phyloP scores from a whole-genome alignment of 37 sponge, comb jelly and placozoan species.

The Tethya wilhelma region DNA sequence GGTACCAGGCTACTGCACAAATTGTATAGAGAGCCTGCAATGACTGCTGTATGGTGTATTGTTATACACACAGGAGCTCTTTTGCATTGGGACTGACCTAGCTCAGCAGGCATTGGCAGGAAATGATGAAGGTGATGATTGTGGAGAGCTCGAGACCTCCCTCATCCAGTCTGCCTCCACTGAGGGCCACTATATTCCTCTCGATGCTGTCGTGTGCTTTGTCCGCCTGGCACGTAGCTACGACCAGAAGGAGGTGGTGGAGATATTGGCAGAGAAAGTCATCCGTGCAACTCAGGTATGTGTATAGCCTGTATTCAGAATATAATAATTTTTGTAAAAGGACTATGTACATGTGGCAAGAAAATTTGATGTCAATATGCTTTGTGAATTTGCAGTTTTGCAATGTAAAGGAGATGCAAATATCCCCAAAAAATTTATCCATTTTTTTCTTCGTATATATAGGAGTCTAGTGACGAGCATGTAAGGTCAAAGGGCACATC shows the following conservation, averaged over 20 bases:
- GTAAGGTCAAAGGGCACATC: not conserved
- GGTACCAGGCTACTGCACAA: too few relatives aligned
- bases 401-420: too few relatives aligned
- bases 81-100: slow-evolving; percentile 69
- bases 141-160: not conserved
- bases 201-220: slow-evolving; percentile 62
- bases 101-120: slow-evolving; percentile 33
- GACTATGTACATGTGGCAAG: too few relatives aligned
- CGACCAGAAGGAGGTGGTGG: slow-evolving; percentile 72
- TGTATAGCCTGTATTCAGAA: too few relatives aligned
- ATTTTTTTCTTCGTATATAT: not conserved
- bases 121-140: not conserved
- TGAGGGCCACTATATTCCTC: slow-evolving; percentile 46
- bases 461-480: not conserved
- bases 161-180: not conserved
- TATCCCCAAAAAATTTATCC: not conserved
- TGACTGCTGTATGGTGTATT: too few relatives aligned
- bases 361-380: too few relatives aligned
- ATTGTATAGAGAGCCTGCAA: too few relatives aligned
- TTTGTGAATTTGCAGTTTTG: too few relatives aligned
- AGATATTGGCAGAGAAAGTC: slow-evolving; percentile 39
- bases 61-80: slow-evolving; percentile 55
- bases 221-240: slow-evolving; percentile 51
- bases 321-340: too few relatives aligned
- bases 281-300: too few relatives aligned